Conservation (phyloP, 2,113 vertebrate species). For the Orycteropus afer region DNA sequence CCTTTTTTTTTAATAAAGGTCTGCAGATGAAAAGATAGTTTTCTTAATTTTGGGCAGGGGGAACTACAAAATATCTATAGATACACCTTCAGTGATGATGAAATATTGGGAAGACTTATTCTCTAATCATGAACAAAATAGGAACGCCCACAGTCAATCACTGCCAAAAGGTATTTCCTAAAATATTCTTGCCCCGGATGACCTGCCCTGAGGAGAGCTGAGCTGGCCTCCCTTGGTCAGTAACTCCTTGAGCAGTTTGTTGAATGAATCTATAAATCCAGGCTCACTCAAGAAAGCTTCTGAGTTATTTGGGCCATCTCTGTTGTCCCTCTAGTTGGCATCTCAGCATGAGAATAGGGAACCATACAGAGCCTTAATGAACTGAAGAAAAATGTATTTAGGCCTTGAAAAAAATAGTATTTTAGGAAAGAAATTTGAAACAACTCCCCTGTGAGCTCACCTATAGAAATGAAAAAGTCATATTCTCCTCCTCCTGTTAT, state of each 20-base stretch:
- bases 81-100: too few species aligned
- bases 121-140: too few species aligned
- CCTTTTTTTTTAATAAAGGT: too few species aligned
- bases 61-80: too few species aligned
- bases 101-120: too few species aligned
- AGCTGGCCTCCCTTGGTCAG: neutral
- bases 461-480: conserved; percentile 29
- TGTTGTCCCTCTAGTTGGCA: neutral
- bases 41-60: too few species aligned
- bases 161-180: neutral
- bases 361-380: neutral
- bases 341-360: too few species aligned
- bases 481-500: neutral
- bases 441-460: conserved; percentile 14
- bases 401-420: neutral
- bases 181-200: neutral
- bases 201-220: too few species aligned
- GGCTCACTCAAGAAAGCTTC: neutral
- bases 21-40: too few species aligned
- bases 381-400: neutral
- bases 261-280: neutral
- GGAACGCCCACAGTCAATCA: too few species aligned
- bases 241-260: neutral
- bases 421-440: conserved; percentile 25
- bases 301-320: neutral